A percentile compares a stretch with the other conserved stretches of the same genome.
Conservation (phyloP, 53 echinoderm and acorn worm genomes). For the Holothuria leucospilota region DNA sequence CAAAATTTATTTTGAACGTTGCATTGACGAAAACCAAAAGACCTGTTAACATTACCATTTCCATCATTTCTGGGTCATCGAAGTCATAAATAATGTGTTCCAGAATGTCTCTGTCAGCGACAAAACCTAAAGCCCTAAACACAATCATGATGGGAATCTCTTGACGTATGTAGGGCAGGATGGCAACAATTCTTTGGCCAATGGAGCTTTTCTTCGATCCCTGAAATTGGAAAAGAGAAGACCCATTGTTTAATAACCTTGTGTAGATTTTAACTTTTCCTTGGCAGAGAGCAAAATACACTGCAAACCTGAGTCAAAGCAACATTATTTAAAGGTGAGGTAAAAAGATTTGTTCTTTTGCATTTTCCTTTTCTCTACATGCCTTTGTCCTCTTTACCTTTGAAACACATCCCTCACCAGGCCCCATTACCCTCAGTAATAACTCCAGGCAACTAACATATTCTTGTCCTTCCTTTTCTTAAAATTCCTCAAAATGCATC, state of each 20-base stretch:
- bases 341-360: no score
- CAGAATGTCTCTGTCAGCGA: slow-evolving; percentile 95
- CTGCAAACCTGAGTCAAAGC: no score
- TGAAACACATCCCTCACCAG: no score
- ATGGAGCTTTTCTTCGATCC: slow-evolving; percentile 98
- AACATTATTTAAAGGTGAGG: no score
- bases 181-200: slow-evolving; percentile 87
- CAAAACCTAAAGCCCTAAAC: slow-evolving; percentile 92
- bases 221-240: slow-evolving; percentile 48
- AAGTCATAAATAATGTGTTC: slow-evolving; percentile 99
- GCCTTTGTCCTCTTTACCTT: no score
- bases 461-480: no score
- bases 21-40: no score
- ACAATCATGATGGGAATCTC: slow-evolving; percentile 98
- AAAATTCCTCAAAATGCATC: no score
- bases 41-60: slow-evolving; percentile 69
- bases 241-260: background rate
- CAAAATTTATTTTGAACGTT: no score
- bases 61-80: slow-evolving; percentile 99
- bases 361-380: no score
- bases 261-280: background rate
- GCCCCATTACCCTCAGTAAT: no score
- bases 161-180: slow-evolving; percentile 90
- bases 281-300: background rate
- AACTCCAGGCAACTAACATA: no score